Percentiles rank a stretch among this genome's conserved stretches.
Conservation (phyloP, 2,113 vertebrate genomes). For the Oreamnos americanus region DNA sequence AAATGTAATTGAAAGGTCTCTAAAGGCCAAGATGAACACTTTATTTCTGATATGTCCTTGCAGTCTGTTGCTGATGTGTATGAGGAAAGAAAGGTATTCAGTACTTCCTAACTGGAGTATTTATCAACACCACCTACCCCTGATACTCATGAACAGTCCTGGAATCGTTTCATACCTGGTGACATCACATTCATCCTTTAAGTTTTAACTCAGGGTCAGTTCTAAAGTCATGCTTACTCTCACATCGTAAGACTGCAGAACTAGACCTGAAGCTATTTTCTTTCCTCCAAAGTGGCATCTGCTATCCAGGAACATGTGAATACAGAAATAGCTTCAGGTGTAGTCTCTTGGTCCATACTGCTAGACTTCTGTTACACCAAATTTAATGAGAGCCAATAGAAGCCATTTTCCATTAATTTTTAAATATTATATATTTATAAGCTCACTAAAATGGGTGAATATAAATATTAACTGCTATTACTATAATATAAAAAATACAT, state of each 20-base stretch:
- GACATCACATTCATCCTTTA: neutral
- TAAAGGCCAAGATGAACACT: neutral
- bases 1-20: neutral
- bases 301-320: neutral
- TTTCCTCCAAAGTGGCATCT: neutral
- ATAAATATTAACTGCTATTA: neutral
- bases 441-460: neutral
- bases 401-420: neutral
- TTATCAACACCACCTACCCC: neutral
- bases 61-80: neutral
- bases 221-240: neutral
- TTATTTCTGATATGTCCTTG: neutral
- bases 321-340: neutral
- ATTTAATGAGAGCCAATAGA: neutral
- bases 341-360: neutral
- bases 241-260: neutral
- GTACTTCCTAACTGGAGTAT: neutral
- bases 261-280: neutral
- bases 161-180: neutral
- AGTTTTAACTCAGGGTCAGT: neutral
- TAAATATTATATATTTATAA: neutral
- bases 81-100: neutral
- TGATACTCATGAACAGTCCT: neutral
- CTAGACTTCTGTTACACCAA: neutral
- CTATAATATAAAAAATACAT: neutral